Evolutionary conservation across 2,797 vertebrate species (phyloP).

Genomic region (Gouania willdenowi): DNA sequence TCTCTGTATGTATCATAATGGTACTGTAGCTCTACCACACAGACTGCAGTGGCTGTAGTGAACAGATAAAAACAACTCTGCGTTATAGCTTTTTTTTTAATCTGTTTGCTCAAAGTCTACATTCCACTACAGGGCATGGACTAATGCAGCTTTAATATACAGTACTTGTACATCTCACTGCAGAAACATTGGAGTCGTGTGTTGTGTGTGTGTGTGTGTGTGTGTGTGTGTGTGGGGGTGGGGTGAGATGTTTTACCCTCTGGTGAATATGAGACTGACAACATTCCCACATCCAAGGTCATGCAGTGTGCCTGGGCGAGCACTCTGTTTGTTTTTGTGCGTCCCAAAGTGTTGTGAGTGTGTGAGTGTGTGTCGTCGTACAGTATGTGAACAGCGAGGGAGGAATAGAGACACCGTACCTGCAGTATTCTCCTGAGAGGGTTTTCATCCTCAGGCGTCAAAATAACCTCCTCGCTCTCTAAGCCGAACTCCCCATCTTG

Average conservation of each 20-base stretch:
- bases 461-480: constrained; percentile 72
- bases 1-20: constrained; percentile 3
- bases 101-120: constrained; percentile 22
- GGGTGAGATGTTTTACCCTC: constrained; percentile 47
- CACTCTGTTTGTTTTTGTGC: constrained; percentile 29
- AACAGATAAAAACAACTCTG: constrained; percentile 14
- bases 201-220: constrained; percentile 26
- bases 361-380: too few relatives aligned
- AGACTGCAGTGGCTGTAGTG: constrained; percentile 1
- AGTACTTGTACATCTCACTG: constrained; percentile 14
- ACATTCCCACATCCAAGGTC: constrained; percentile 62
- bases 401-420: constrained; percentile 54
- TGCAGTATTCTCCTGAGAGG: constrained; percentile 81
- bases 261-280: constrained; percentile 56
- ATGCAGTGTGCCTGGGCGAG: constrained; percentile 37
- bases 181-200: too few relatives aligned
- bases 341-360: constrained; percentile 15
- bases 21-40: constrained; percentile 1
- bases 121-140: constrained; percentile 23
- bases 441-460: constrained; percentile 77
- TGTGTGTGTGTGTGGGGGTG: too few relatives aligned
- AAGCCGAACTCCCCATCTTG: constrained; percentile 73
- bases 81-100: constrained; percentile 33
- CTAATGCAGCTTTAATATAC: constrained; percentile 34
- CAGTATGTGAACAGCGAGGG: constrained; percentile 8